A percentile compares a stretch with the other conserved stretches of the same genome.
Conservation (phyloP, 1,140 invertebrate species). For the Lineus longissimus region DNA sequence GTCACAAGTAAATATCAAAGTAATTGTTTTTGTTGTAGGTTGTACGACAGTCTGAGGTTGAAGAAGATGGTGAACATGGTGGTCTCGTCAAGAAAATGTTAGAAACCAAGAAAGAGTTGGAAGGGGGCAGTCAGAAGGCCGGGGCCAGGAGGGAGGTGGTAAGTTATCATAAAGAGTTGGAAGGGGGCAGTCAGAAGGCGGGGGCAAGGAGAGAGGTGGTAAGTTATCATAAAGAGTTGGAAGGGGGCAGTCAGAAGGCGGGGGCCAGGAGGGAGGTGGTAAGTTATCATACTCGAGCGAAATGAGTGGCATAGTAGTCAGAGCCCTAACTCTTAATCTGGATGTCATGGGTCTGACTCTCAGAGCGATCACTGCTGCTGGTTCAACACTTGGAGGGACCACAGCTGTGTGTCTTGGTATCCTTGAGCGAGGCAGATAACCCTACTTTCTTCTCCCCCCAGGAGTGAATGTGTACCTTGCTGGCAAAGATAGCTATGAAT, state of each 20-base stretch:
- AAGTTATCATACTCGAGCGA: conserved; percentile 21
- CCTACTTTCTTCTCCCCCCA: no score
- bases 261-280: conserved; percentile 26
- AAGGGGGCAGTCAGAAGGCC: conserved; percentile 50
- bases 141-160: conserved; percentile 26
- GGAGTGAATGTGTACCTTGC: no score
- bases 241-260: conserved; percentile 50
- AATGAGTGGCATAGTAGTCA: background rate
- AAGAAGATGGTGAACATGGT: conserved; percentile 45
- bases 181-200: conserved; percentile 50
- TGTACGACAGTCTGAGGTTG: no score
- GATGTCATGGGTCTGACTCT: no score
- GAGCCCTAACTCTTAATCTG: no score
- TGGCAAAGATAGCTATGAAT: no score
- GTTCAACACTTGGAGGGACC: no score
- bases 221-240: conserved; percentile 54
- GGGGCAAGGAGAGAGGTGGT: conserved; percentile 26
- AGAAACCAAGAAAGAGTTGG: conserved; percentile 61
- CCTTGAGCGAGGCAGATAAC: no score
- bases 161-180: conserved; percentile 54
- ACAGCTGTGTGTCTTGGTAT: no score
- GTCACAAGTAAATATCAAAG: no score
- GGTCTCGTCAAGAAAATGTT: conserved; percentile 62
- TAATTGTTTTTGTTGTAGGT: no score
- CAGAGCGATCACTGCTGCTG: no score